Evolutionary conservation across 1,140 invertebrate genomes (phyloP), one percentile per base, ranked within the genome.

Genomic region (Asobara japonica): DNA sequence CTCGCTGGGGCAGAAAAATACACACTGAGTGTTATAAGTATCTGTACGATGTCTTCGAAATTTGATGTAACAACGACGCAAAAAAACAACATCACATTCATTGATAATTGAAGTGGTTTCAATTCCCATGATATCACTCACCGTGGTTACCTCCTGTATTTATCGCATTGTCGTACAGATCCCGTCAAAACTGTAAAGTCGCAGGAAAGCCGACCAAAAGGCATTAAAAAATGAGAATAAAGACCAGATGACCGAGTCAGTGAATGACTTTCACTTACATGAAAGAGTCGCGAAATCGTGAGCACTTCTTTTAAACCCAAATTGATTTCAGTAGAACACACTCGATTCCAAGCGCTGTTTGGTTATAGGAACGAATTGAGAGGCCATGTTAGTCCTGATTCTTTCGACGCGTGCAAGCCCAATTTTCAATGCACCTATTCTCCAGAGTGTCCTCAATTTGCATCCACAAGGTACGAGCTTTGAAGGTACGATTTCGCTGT

Each of bases 221-320:
- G 18, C 2, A 62, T 16, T 11, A 62, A 62, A 33, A 31, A 62
- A 31, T 30, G n/a, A 62, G 27, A 31, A 62, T 62, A 62, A 13
- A 56, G 66, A 72, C 65, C 70, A 72, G 70, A 72, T 72, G 45
- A 60, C 68, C 56, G 68, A 62, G 29, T n/a, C 22, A 70, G 33
- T 66, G 13, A 62, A 41, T 60, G 33, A 72, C 70, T 72, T 72
- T 72, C 70, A 72, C 70, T 72, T 51, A 64, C 31, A 72, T 10
- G 18, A 30, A 13, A 60, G 22, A 25, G n/a, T 38, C 64, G 70
- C 64, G 64, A 72, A 66, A 66, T 66, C 64, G 70, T 65, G 61
- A 27, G 25, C 66, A 56, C 64, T 72, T 65, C 61, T 48, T 31
- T 64, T 29, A 4, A 18, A 33, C 3, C 29, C 48, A 60, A 30